phyloP scores from a whole-genome alignment of 2,797 vertebrate species.

The Otus scops region DNA sequence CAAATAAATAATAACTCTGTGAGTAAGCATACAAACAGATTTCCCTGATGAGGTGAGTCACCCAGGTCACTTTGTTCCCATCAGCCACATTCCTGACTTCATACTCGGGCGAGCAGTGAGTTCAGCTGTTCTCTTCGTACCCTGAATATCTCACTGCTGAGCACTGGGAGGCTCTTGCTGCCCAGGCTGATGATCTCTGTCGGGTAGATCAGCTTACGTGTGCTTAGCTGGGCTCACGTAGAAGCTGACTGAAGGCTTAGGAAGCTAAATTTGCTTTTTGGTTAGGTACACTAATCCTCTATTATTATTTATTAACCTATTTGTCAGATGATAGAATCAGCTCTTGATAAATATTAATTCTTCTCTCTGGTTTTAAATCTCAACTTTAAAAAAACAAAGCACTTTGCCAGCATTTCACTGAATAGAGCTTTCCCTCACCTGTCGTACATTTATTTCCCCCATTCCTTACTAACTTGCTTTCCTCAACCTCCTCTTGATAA shows the following conservation, averaged over 20 bases:
- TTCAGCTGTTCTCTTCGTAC: not conserved
- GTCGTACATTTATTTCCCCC: not conserved
- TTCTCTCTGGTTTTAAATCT: not conserved
- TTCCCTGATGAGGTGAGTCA: not conserved
- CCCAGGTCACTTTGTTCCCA: not conserved
- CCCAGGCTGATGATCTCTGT: not conserved
- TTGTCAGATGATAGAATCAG: not conserved
- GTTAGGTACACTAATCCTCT: not conserved
- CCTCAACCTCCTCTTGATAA: constrained; percentile 24
- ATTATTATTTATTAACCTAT: not conserved
- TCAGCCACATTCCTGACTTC: not conserved
- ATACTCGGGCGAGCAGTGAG: not conserved
- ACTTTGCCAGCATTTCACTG: not conserved
- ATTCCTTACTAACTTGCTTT: not conserved
- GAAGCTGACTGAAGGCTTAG: not conserved
- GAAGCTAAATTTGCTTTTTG: not conserved
- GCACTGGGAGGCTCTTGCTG: not conserved
- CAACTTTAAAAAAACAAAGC: not conserved
- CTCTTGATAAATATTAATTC: not conserved
- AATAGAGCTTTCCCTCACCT: constrained; percentile 41
- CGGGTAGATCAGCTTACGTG: not conserved
- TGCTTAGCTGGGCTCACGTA: not conserved
- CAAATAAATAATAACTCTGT: rapidly evolving
- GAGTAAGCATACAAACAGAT: rapidly evolving
- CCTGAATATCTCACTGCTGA: not conserved